Percentiles rank a stretch among this genome's conserved stretches.
These are phyloP conservation scores for Gortyna flavago DNA, from an alignment of 2,888 invertebrate species.

Conservation along the genomic window DNA sequence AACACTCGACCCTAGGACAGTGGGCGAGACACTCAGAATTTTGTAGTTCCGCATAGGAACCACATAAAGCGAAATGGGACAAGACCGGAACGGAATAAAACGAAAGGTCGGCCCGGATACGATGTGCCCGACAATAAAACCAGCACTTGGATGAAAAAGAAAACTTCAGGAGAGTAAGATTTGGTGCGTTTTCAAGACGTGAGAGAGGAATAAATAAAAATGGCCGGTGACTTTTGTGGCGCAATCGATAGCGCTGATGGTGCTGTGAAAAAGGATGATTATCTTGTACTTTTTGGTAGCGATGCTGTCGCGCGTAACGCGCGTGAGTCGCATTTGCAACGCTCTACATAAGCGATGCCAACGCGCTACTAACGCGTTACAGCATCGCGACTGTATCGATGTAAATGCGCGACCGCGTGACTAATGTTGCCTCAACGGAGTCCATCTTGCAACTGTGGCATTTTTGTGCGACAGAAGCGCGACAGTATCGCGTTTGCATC, in stretches of 20 bases:
- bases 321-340: no score
- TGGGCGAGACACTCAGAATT: conserved; percentile 65
- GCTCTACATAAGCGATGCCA: no score
- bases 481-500: no score
- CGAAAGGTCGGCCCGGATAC: conserved; percentile 74
- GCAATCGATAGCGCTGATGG: conserved; percentile 35
- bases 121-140: conserved; percentile 71
- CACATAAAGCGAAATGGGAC: conserved; percentile 79
- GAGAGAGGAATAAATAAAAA: conserved; percentile 57
- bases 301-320: no score
- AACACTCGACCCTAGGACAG: conserved; percentile 74
- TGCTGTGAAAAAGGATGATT: conserved; percentile 4
- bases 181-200: conserved; percentile 58
- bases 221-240: conserved; percentile 31
- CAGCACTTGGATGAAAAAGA: conserved; percentile 60
- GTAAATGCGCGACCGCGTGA: no score
- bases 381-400: no score
- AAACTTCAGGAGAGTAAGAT: conserved; percentile 60
- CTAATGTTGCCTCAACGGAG: no score
- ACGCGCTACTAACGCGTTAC: no score
- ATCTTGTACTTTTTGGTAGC: no score
- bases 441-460: no score
- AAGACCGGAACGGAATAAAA: conserved; percentile 78
- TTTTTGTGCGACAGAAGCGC: no score
- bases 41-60: conserved; percentile 73